Percentiles rank a stretch among this genome's conserved stretches.
Evolutionary conservation across 2,113 vertebrate species (phyloP).

Genomic region (Chaetops frenatus): DNA sequence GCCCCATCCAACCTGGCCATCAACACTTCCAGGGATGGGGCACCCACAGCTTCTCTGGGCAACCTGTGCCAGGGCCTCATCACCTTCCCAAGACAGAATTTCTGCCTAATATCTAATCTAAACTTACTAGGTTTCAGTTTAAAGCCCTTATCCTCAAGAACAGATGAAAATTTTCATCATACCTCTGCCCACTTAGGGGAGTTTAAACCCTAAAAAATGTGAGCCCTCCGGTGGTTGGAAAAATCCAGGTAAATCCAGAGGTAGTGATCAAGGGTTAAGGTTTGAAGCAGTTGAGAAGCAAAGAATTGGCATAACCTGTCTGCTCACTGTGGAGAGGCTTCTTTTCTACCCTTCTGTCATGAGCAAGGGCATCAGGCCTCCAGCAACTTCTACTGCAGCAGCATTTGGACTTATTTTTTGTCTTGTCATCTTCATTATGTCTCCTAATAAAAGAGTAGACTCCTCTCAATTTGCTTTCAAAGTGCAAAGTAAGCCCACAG

Average conservation of each 20-base stretch:
- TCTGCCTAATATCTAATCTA: background rate
- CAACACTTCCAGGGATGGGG: background rate
- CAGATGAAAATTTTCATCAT: background rate
- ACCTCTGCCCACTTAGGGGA: fast-evolving
- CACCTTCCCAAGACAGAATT: background rate
- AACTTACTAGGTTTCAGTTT: background rate
- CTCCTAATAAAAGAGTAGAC: background rate
- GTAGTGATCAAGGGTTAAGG: background rate
- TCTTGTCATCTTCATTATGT: background rate
- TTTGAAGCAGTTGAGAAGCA: background rate
- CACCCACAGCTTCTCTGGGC: background rate
- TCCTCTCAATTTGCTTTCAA: background rate
- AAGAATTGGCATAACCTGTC: background rate
- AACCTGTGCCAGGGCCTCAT: background rate
- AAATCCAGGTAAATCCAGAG: background rate
- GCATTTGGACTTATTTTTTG: background rate
- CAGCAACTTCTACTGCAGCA: background rate
- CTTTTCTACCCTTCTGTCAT: background rate
- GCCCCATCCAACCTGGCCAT: background rate
- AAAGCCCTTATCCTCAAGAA: background rate
- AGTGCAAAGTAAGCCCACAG: background rate
- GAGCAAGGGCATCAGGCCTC: background rate
- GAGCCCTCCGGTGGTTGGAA: background rate
- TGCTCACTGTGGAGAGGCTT: background rate
- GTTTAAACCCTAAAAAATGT: background rate